Evolutionary conservation across 1,140 invertebrate species (phyloP), one percentile per base, ranked within the genome.

Genomic region (Mamestra configurata): DNA sequence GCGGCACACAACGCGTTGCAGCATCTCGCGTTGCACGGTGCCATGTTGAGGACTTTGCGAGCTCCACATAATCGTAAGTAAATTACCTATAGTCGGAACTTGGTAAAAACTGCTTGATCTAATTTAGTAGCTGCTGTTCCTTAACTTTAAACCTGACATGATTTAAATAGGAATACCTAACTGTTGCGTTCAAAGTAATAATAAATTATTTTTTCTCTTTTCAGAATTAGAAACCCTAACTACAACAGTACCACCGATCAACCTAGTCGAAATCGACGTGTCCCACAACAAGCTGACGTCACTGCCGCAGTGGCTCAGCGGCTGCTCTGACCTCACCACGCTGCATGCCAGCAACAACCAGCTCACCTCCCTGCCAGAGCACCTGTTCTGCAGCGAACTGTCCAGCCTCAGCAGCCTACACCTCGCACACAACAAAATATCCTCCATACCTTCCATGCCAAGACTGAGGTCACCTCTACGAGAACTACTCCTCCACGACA

Each of bases 331-430:
- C 72, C 94, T 98, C 51, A 96, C 96, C 35, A 96, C 96, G 22
- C 95, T 98, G 27, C 97, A 97, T 86, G 97, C 97, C 6, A 97
- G 97, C 37, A 97, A 98, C 88, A 98, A 98, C 87, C 93, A 96
- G 31, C 87, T 98, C 59, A 96, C 96, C 31, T 96, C 96, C 6
- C 93, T 98, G 5, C 97, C 97, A 27, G 97, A 97, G 51, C 96
- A 97, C 87, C 89, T 98, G 61, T 96, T 98, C 79, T 97, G 96
- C 80, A 97, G 97, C 84, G 97, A 97, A 89, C 96, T 97, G 18
- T 96, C 96, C 24, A 96, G 95, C 71, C 92, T 98, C 27, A 96
- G 97, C 81, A 97, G 96, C 64, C 94, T 98, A 49, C 97, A 97
- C 85, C 92, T 98, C 49, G 96, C 97, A 22, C 97, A 98, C 93